Percentiles rank a stretch among this genome's conserved stretches.
These are phyloP conservation scores for Ischnus inquisitorius DNA, from an alignment of 2,888 invertebrate genomes.

Conservation along the genomic window DNA sequence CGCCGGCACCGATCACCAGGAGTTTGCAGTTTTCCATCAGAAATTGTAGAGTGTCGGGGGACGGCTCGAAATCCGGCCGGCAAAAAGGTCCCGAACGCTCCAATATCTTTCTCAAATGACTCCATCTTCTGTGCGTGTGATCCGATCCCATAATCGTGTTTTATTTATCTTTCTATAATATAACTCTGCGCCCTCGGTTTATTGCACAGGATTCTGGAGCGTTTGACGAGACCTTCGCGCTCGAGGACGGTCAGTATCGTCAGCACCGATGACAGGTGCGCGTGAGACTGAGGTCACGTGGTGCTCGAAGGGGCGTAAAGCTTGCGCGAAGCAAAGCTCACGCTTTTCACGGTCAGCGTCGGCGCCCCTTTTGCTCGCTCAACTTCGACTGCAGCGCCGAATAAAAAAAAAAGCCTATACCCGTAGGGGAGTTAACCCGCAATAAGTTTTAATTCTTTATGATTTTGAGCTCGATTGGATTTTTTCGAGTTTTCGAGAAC, in stretches of 20 bases:
- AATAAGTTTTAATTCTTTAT: too few relatives aligned
- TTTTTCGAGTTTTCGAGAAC: too few relatives aligned
- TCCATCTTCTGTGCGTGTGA: slow-evolving; percentile 90
- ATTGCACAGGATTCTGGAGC: not conserved
- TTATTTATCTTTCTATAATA: too few relatives aligned
- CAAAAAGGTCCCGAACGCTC: slow-evolving; percentile 97
- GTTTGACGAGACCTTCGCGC: not conserved
- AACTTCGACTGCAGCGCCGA: too few relatives aligned
- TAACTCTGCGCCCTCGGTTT: too few relatives aligned
- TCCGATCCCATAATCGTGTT: slow-evolving; percentile 78
- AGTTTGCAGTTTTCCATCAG: slow-evolving; percentile 95
- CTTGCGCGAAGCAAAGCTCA: not conserved
- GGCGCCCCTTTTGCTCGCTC: too few relatives aligned
- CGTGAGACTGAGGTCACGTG: slow-evolving; percentile 6
- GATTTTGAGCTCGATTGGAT: too few relatives aligned
- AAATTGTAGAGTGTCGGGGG: slow-evolving; percentile 93
- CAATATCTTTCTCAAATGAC: slow-evolving; percentile 93
- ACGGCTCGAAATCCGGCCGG: slow-evolving; percentile 96
- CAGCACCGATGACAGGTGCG: not conserved
- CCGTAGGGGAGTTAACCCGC: too few relatives aligned
- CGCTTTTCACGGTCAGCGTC: too few relatives aligned
- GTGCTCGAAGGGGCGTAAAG: not conserved
- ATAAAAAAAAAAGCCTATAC: too few relatives aligned
- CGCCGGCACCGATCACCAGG: slow-evolving; percentile 97
- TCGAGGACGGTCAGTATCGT: not conserved